Base-by-base conservation (phyloP, 2,888 invertebrate genomes). In the Drosophila birchii region DNA sequence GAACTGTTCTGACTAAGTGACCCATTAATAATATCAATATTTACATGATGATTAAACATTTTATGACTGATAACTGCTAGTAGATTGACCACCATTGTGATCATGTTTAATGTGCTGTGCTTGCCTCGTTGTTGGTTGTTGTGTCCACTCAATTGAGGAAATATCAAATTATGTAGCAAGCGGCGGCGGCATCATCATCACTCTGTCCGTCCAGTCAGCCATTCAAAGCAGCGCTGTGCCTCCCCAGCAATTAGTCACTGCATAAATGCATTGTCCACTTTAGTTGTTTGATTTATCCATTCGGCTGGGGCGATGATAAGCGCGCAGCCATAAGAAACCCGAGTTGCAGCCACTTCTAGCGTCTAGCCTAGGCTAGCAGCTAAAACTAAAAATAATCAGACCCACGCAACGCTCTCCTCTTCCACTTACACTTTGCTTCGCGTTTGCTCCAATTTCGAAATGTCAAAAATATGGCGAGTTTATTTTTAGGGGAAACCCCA, bases 151-250 rank as follows among this genome's bases (percentile, higher is more conserved):
- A 92, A 91, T 90, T 90, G 91, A 90, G 91, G 91, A 91, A 92
- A 91, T 92, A 90, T 92, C 91, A 91, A 91, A 92, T 91, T 90
- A 91, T 91, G 66, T 77, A 66, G 68, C 43, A 34, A 62, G 47
- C 58, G 20, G 68, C 58, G 20, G 68, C 73, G 73, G 45, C 58
- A 61, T 57, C 79, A 80, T 60, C 58, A 78, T 59, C 58, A 64
- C 36, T 67, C 64, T n/a, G 47, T 47, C 47, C 47, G 47, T 47
- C 47, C 47, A 47, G 47, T 47, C 47, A 73, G 56, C 26, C 62
- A 56, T 61, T 58, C 68, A 79, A 66, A 75, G 57, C 71, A 75
- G 57, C 71, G 66, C 55, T 80, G 61, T 79, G 67, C 26, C 26
- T 77, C 60, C 57, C 70, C 29, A 29, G 72, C 70, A 82, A 82